phyloP scores from a whole-genome alignment of 2,888 invertebrate genomes.

The Dasypolia templi region DNA sequence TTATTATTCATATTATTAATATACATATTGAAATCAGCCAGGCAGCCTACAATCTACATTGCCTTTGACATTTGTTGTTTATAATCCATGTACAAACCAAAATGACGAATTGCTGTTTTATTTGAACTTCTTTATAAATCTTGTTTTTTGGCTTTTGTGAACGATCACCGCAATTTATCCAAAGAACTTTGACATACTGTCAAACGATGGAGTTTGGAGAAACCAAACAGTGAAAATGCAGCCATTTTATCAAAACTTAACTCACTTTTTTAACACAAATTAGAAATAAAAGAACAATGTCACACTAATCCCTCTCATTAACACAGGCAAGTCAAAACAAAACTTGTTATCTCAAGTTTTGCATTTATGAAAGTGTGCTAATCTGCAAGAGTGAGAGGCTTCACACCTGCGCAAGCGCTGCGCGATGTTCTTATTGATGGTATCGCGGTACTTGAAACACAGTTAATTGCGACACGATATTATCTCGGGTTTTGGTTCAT shows the following conservation, averaged over 20 bases:
- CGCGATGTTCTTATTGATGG: constrained; percentile 38
- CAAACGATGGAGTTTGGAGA: not conserved
- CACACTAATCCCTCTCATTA: constrained; percentile 8
- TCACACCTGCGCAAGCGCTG: constrained; percentile 51
- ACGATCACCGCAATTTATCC: not conserved
- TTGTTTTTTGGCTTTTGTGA: not conserved
- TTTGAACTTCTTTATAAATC: not conserved
- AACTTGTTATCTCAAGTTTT: constrained; percentile 30
- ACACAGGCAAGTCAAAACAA: constrained; percentile 32
- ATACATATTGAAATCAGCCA: not conserved
- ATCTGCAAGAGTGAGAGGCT: constrained; percentile 50
- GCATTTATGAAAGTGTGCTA: constrained; percentile 55
- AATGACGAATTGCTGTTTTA: not conserved
- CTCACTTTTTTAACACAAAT: not conserved
- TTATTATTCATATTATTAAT: too few species aligned
- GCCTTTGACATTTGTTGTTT: not conserved
- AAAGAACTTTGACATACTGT: not conserved
- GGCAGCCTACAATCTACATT: accelerated
- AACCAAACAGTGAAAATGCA: not conserved
- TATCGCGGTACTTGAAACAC: constrained; percentile 34
- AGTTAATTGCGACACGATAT: constrained; percentile 58
- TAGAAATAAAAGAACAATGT: not conserved
- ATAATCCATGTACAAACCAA: not conserved
- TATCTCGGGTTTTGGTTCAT: constrained; percentile 26
- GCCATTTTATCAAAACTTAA: not conserved